Base-by-base conservation (phyloP, 2,797 vertebrate genomes). In the Notoglanidium macrostoma region DNA sequence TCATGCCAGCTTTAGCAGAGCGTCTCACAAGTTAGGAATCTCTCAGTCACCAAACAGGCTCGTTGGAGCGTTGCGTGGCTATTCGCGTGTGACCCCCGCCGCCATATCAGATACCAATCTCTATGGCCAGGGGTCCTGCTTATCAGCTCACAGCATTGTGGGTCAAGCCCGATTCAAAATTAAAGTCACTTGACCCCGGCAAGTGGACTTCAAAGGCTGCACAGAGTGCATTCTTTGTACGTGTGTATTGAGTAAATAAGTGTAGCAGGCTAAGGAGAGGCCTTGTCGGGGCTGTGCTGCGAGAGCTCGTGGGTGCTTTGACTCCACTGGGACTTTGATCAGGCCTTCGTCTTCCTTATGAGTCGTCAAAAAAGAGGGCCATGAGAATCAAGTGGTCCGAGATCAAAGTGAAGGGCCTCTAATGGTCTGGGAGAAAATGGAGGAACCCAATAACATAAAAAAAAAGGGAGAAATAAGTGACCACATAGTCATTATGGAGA, bases 321-420 rank as follows among this genome's bases (percentile, higher is more conserved):
- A 94, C 93, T 95, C 94, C 92, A 93, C 91, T 94, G 94, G 93
- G 92, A 96, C 97, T 98, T 98, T 97, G 97, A 97, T 98, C 96
- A 96, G 90, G 90, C 91, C 91, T 96, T 97, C 96, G 94, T 87
- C 87, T 95, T 96, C 94, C 94, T 97, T 93, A 91, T 89, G 91
- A 93, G 93, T 96, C 95, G 94, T 94, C 95, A 95, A 93, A 94
- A 83, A 95, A 95, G 91, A 90, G 86, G 93, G 93, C 89, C 90
- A 91, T 90, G 87, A 91, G 91, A 96, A 93, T 97, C 95, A 96
- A 96, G 96, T 90, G 96, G 96, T 92, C 95, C 91, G 88, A 97
- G 96, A 98, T 98, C 96, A 98, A 98, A 98, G 96, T 94, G 92
- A 92, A 91, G 93, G 93, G 94, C 95, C 95, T 92, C 93, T 95